Base-by-base conservation (phyloP, 2,113 vertebrate genomes). In the Epinephelus moara region DNA sequence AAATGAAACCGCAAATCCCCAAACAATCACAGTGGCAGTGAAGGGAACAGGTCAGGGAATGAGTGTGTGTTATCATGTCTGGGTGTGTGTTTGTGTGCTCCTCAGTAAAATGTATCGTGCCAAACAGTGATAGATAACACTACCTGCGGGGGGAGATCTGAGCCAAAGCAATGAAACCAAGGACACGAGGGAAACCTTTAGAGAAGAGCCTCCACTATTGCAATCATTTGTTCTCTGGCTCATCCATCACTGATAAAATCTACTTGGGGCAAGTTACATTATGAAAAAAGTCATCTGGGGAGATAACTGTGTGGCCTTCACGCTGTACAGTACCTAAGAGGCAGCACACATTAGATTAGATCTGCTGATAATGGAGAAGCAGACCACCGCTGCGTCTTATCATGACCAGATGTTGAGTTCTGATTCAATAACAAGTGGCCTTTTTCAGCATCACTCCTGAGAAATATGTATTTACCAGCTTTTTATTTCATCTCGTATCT, bases 181-280 rank as follows among this genome's bases (percentile, higher is more conserved):
- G 47, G 78, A 68, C 80, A 72, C 19, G 14, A 70, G 72, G 74
- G 70, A 82, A 88, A 57, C 82, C 80, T 84, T 81, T 37, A 30
- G 47, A 78, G 64, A 81, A 50, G 69, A 80, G 73, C 73, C 78
- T 80, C 70, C 27, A 30, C 71, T 45, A 82, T 70, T 80, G 40
- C 70, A 75, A 27, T 82, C 49, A 76, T 82, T 87, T 84, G 66
- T 75, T 77, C 63, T 75, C 12, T 0, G 12, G 30, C 59, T 91
- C 87, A 88, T 90, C 81, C 87, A 82, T 93, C 90, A 84, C 47
- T 3, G 66, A 64, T 59, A 70, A 70, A 83, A 87, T 81, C 66
- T 69, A 37, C 75, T 73, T 49, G 45, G 50, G 53, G 3, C 56
- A 30, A 49, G 81, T 80, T 73, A 73, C 68, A 87, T 80, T 89